Evolutionary conservation across 1,140 invertebrate genomes (phyloP).

Genomic region (Melipona quadrifasciata): DNA sequence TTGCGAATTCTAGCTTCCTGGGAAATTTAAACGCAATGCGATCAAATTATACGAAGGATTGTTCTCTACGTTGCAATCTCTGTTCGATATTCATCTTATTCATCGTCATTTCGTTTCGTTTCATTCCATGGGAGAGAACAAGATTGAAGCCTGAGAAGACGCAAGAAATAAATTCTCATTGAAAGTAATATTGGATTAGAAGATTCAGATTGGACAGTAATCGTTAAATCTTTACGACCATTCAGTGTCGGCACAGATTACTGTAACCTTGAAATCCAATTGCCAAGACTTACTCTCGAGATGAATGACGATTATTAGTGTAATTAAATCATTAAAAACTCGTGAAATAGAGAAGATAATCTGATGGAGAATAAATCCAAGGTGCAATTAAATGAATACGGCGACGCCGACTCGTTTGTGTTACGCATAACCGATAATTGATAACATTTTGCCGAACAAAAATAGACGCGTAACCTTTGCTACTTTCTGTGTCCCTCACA

Average conservation of each 20-base stretch:
- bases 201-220: constrained; percentile 4
- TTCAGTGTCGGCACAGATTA: constrained; percentile 29
- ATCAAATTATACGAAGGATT: background rate
- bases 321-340: constrained; percentile 52
- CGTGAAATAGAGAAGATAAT: background rate
- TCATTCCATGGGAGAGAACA: background rate
- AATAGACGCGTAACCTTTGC: constrained; percentile 12
- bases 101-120: background rate
- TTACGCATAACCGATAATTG: constrained; percentile 5
- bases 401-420: constrained; percentile 1
- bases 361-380: constrained; percentile 39
- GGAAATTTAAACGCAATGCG: background rate
- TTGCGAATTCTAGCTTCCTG: background rate
- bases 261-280: constrained; percentile 46
- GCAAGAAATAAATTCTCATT: background rate
- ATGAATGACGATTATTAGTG: constrained; percentile 36
- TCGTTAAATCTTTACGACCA: constrained; percentile 1
- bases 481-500: background rate
- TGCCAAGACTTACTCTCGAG: constrained; percentile 13
- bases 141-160: background rate
- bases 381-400: constrained; percentile 54
- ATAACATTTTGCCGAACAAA: constrained; percentile 16
- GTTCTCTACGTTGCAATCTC: background rate
- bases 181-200: background rate
- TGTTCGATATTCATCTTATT: background rate